Evolutionary conservation across 2,888 invertebrate genomes (phyloP), one percentile per base, ranked within the genome.

Genomic region (Morinoia aosen): DNA sequence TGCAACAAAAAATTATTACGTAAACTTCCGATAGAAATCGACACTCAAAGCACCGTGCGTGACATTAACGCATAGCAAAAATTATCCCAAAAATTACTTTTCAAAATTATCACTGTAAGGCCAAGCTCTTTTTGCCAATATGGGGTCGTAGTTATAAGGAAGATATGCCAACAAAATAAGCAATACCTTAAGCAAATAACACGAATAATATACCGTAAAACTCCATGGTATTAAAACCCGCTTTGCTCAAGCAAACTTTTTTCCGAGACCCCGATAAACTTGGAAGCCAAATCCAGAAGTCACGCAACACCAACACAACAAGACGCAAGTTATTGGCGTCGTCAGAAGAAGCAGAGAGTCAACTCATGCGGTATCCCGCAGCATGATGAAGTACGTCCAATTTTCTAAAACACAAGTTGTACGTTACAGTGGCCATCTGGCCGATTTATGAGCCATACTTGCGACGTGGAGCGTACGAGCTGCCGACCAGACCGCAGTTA

Each of bases 381-480:
- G 7, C 90, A 90, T 90, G 90, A 90, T 40, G 90, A 90, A 90
- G 40, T 90, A 39, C 90, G 40, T 90, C 90, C 90, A 90, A 90
- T 90, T 90, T 90, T 90, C 90, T 90, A 90, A 90, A 90, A 90
- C 90, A 90, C 90, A 90, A 90, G 39, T 90, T 90, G 40, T 90
- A 25, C 40, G 90, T 90, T 90, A 90, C 48, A 39, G 14, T 90
- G 90, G 40, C 90, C 40, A 48, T 90, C 90, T 40, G 48, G 90
- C 10, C 40, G 90, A 90, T 40, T 90, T 90, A 90, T 90, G 16
- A 48, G 40, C 90, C 48, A 90, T 90, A 90, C 40, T 90, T 90
- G 48, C 25, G 90, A 90, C 90, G 48, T 16, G 90, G 90, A 40
- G 90, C 40, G 39, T 39, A 16, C 48, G 33, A 76, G 76, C 76